These are phyloP conservation scores for Amblyjoppa fuscipennis DNA, from an alignment of 2,888 invertebrate genomes.

Conservation along the genomic window DNA sequence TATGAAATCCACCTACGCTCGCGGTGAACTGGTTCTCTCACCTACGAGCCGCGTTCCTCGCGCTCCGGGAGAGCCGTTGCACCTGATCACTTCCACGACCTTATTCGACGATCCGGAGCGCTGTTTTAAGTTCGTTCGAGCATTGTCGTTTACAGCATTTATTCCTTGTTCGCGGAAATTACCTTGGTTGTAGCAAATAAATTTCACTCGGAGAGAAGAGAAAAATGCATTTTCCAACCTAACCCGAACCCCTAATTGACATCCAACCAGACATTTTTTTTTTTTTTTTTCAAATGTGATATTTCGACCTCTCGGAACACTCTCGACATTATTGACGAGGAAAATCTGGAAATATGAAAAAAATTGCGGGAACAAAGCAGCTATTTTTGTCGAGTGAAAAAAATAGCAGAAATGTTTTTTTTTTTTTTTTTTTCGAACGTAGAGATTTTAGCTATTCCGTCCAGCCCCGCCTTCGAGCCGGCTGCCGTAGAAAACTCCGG, in stretches of 20 bases:
- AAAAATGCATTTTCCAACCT: too few relatives aligned
- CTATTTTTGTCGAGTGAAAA: too few relatives aligned
- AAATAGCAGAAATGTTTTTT: too few relatives aligned
- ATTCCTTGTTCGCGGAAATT: not conserved
- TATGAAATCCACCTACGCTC: slow-evolving; percentile 25
- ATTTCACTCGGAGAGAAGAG: too few relatives aligned
- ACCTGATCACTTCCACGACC: slow-evolving; percentile 29
- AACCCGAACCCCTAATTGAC: too few relatives aligned
- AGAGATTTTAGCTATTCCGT: not conserved
- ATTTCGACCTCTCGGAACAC: too few relatives aligned
- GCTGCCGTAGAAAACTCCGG: not conserved
- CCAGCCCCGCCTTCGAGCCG: not conserved
- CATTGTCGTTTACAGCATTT: not conserved
- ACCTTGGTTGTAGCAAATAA: not conserved
- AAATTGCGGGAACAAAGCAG: too few relatives aligned
- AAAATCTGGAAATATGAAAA: too few relatives aligned
- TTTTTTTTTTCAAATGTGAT: too few relatives aligned
- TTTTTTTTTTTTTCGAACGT: too few relatives aligned
- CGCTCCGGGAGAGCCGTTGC: slow-evolving; percentile 27
- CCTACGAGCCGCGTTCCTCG: slow-evolving; percentile 45
- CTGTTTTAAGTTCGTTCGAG: slow-evolving; percentile 13
- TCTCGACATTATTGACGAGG: too few relatives aligned
- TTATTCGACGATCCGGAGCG: slow-evolving; percentile 17
- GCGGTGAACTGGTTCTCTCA: slow-evolving; percentile 43
- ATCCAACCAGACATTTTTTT: too few relatives aligned